phyloP scores from a whole-genome alignment of 2,797 vertebrate species.

The Micrastur ruficollis region DNA sequence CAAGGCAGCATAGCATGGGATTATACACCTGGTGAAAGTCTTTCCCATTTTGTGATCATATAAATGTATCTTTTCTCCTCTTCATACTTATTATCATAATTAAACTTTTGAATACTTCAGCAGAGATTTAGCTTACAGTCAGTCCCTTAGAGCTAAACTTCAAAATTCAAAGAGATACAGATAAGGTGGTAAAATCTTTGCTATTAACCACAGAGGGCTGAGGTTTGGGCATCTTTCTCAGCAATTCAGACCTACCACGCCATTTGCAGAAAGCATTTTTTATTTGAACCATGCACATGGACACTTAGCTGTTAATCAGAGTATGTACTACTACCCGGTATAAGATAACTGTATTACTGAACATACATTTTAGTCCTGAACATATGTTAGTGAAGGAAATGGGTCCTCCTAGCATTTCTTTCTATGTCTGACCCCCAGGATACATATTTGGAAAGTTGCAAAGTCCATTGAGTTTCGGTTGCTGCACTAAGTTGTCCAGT shows the following conservation, averaged over 20 bases:
- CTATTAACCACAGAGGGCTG: neutral
- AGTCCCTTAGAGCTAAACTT: neutral
- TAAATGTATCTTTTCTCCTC: neutral
- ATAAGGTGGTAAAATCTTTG: neutral
- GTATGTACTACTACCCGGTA: neutral
- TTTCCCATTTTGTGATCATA: neutral
- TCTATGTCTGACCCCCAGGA: neutral
- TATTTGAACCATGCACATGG: neutral
- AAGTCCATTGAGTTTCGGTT: neutral
- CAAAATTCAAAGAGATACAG: neutral
- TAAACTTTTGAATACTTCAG: neutral
- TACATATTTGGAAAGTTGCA: neutral
- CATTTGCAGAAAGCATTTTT: neutral
- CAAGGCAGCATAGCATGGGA: neutral
- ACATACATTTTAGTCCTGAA: neutral
- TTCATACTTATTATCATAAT: neutral
- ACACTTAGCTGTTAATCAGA: neutral
- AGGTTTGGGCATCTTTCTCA: neutral
- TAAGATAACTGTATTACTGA: neutral
- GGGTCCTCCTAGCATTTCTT: neutral
- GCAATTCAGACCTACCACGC: neutral
- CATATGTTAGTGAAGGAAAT: neutral
- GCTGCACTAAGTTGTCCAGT: neutral
- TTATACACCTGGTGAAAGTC: neutral
- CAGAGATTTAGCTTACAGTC: neutral